Base-by-base conservation (phyloP, 2,113 vertebrate species). In the Ictalurus furcatus region DNA sequence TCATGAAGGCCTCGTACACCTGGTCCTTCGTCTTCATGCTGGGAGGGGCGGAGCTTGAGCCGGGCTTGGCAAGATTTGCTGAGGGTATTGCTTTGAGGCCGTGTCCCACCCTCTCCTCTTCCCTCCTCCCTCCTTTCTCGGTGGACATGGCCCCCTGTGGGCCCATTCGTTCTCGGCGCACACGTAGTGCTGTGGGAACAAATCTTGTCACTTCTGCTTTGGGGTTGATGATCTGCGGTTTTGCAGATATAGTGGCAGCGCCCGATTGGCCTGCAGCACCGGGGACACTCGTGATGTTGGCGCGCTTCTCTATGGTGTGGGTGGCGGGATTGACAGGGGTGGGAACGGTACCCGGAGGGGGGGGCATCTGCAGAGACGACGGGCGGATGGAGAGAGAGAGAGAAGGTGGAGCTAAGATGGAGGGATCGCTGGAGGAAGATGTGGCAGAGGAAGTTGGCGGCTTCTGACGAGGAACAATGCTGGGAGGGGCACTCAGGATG, bases 1-100 rank as follows among this genome's bases (percentile, higher is more conserved):
- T 98, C 98, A 99, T 99, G 92, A 99, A 99, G 52, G 98, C 97
- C 94, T 99, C 98, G 91, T 99, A 99, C 87, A 99, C 96, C 92
- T 99, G 98, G 96, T 99, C 98, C 94, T 99, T 99, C 86, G 98
- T 99, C 95, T 98, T 98, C 95, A 99, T 97, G 84, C 93, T 98
- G 91, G 97, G 93, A 89, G 90, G 96, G 93, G 92, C 96, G 48
- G 96, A 95, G 0, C 95, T 94, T n/a, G 76, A 48, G 1, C 93
- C 91, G 59, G 95, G 92, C 82, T 96, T 94, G 93, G 94, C 69
- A 85, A 96, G 88, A 96, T 96, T 91, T 6, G 94, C 92, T 0
- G 90, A 8, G 59, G 95, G 94, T 3, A 28, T 93, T 37, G 92
- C 96, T 94, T 94, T 96, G 89, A 88, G 95, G 91, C 12, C 94